Conservation (phyloP, 2,888 invertebrate species). For the Blastobasis lacticolella region DNA sequence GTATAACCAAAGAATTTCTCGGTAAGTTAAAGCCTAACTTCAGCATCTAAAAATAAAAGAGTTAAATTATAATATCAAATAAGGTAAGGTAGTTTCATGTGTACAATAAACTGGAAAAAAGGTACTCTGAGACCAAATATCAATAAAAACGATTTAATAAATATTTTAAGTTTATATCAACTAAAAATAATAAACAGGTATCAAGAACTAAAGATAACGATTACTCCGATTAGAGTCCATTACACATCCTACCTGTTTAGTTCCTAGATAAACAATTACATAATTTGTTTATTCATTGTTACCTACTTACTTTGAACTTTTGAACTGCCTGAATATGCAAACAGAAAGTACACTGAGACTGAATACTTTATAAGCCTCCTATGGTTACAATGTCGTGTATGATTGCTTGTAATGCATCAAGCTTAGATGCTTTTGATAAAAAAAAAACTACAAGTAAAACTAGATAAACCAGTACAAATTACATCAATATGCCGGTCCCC, state of each 20-base stretch:
- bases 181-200: too few species aligned
- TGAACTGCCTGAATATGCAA: neutral
- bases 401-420: too few species aligned
- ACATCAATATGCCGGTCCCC: too few species aligned
- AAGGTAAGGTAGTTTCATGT: too few species aligned
- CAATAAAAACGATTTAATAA: neutral
- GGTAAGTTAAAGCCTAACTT: conserved; percentile 38
- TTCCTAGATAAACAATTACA: too few species aligned
- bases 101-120: neutral
- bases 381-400: too few species aligned
- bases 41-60: conserved; percentile 45
- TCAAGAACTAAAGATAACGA: too few species aligned
- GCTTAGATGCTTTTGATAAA: neutral
- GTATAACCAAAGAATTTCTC: conserved; percentile 21
- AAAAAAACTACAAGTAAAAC: neutral
- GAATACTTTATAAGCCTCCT: neutral
- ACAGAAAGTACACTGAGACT: neutral
- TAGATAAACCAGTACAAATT: too few species aligned
- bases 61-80: too few species aligned
- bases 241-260: too few species aligned
- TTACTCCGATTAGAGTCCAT: too few species aligned
- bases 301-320: conserved; percentile 6
- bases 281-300: too few species aligned
- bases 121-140: neutral
- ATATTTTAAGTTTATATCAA: neutral